These are phyloP conservation scores for Rhagoletis zephyria DNA, from an alignment of 1,140 invertebrate species.

Conservation along the genomic window DNA sequence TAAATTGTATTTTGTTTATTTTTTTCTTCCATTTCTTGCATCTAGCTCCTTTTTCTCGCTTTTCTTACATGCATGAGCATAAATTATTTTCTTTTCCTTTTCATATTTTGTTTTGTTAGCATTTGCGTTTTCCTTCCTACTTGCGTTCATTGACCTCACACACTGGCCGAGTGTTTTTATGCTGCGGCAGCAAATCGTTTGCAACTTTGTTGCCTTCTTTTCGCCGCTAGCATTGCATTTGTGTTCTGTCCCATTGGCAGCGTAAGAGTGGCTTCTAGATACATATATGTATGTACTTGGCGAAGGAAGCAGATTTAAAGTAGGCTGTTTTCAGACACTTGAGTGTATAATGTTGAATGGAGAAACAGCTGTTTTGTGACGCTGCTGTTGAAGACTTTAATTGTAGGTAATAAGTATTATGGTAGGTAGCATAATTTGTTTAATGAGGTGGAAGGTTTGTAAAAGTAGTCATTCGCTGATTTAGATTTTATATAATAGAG, in stretches of 20 bases:
- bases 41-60: too few relatives aligned
- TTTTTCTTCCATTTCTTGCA: neutral
- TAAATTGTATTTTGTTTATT: neutral
- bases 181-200: neutral
- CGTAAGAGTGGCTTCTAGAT: neutral
- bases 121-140: neutral
- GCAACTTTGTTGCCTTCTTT: neutral
- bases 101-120: neutral
- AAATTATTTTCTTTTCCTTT: too few relatives aligned
- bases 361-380: conserved; percentile 32
- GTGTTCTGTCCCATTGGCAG: neutral
- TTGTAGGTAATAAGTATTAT: conserved; percentile 8
- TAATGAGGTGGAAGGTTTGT: conserved; percentile 16
- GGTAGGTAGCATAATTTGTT: neutral
- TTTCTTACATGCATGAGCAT: too few relatives aligned
- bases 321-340: neutral
- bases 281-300: neutral
- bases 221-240: neutral
- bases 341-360: neutral
- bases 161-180: conserved; percentile 41
- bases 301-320: neutral
- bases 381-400: neutral
- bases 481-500: too few relatives aligned
- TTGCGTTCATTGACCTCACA: conserved; percentile 49
- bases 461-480: neutral